Percentiles rank a stretch among this genome's conserved stretches.
phyloP scores from a whole-genome alignment of 1,140 invertebrate species.

The Drosophila sproati region DNA sequence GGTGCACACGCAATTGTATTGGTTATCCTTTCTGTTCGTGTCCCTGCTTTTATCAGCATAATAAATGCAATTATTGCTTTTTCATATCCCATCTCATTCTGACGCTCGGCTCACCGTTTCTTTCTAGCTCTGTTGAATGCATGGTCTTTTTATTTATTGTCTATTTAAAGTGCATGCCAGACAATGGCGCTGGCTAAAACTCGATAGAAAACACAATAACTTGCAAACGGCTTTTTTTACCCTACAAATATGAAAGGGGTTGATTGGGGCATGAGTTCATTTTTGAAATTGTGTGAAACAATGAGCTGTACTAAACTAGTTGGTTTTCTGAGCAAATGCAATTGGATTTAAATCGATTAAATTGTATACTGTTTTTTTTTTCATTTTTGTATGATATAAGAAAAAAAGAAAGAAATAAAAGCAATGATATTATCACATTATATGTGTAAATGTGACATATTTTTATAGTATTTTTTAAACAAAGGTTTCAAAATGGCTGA shows the following conservation, averaged over 20 bases:
- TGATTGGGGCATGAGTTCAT: background rate
- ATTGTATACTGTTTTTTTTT: too few species aligned
- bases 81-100: slow-evolving; percentile 39
- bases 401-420: too few species aligned
- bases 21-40: slow-evolving; percentile 39
- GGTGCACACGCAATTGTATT: slow-evolving; percentile 14
- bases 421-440: too few species aligned
- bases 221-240: slow-evolving; percentile 45
- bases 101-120: slow-evolving; percentile 5
- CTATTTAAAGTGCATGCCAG: slow-evolving; percentile 57
- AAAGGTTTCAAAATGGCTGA: too few species aligned
- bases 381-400: background rate
- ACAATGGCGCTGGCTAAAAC: slow-evolving; percentile 47
- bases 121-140: background rate
- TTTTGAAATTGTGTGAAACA: background rate
- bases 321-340: background rate
- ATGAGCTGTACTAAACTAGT: too few species aligned
- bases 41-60: slow-evolving; percentile 81
- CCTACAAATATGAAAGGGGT: background rate
- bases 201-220: slow-evolving; percentile 72
- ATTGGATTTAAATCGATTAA: background rate
- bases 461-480: too few species aligned
- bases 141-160: slow-evolving; percentile 64
- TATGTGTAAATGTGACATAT: too few species aligned
- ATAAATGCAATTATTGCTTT: slow-evolving; percentile 84